phyloP scores from a whole-genome alignment of 1,140 invertebrate species.

The Nylanderia fulva region DNA sequence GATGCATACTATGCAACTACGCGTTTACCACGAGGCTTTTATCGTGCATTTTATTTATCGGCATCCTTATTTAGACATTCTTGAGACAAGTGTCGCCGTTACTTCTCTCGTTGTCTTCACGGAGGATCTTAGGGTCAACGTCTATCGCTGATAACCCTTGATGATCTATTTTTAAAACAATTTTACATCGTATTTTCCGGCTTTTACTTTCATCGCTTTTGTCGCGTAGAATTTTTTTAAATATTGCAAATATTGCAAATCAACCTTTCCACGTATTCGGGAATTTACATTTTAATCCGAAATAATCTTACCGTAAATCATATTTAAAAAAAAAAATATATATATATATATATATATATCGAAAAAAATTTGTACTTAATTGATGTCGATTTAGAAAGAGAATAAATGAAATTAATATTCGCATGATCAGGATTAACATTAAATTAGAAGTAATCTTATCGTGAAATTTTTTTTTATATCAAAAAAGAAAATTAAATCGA shows the following conservation, averaged over 20 bases:
- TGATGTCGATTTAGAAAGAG: too few relatives aligned
- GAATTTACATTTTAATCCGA: background rate
- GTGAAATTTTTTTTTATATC: too few relatives aligned
- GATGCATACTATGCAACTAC: background rate
- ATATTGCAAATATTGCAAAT: background rate
- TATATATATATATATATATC: too few relatives aligned
- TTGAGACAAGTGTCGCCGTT: slow-evolving; percentile 13
- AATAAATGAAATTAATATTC: too few relatives aligned
- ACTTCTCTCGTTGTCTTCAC: slow-evolving; percentile 25
- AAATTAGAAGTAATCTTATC: background rate
- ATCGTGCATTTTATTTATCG: slow-evolving; percentile 28
- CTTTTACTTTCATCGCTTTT: background rate
- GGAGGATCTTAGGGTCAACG: slow-evolving; percentile 62
- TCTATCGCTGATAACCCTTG: slow-evolving; percentile 58
- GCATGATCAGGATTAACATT: too few relatives aligned
- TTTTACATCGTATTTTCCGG: slow-evolving; percentile 17
- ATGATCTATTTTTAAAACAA: slow-evolving; percentile 22
- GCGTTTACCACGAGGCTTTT: background rate
- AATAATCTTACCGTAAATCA: background rate
- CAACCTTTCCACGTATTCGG: background rate
- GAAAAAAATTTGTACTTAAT: background rate
- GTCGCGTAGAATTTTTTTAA: background rate
- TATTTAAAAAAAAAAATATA: background rate
- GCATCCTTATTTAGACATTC: slow-evolving; percentile 14
- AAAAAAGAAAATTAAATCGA: background rate